Evolutionary conservation across 2,888 invertebrate species (phyloP).

Genomic region (Sesia apiformis): DNA sequence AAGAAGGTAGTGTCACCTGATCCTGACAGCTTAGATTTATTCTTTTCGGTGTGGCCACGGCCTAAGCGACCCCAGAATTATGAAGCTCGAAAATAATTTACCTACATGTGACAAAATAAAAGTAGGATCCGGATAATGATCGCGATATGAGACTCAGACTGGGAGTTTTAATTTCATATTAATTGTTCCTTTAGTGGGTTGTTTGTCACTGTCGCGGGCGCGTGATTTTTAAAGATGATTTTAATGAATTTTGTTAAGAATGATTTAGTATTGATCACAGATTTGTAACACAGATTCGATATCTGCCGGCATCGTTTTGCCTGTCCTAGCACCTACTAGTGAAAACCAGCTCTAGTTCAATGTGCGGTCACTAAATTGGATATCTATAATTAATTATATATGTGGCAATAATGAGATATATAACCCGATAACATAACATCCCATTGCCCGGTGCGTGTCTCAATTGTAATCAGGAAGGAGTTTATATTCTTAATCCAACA

Average conservation of each 20-base stretch:
- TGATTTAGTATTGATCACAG: background rate
- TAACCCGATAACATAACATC: too few species aligned
- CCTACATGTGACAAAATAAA: conserved; percentile 24
- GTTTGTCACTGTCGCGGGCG: too few species aligned
- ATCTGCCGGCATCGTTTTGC: too few species aligned
- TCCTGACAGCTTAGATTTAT: conserved; percentile 68
- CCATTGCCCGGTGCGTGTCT: too few species aligned
- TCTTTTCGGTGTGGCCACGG: conserved; percentile 63
- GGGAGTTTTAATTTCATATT: background rate
- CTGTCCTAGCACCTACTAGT: too few species aligned
- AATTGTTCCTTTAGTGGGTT: background rate
- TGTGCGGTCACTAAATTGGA: too few species aligned
- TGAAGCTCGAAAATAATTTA: conserved; percentile 66
- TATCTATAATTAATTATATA: too few species aligned
- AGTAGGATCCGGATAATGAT: background rate
- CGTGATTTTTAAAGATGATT: background rate
- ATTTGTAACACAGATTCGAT: background rate
- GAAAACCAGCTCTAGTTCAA: too few species aligned
- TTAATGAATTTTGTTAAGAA: background rate
- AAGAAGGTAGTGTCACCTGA: conserved; percentile 76
- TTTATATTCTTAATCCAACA: too few species aligned
- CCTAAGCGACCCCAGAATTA: conserved; percentile 64
- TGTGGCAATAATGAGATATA: too few species aligned
- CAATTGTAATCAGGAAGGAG: too few species aligned
- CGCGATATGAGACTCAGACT: background rate